These are phyloP conservation scores for Agrypnia vestita DNA, from an alignment of 1,140 invertebrate species.

Conservation along the genomic window DNA sequence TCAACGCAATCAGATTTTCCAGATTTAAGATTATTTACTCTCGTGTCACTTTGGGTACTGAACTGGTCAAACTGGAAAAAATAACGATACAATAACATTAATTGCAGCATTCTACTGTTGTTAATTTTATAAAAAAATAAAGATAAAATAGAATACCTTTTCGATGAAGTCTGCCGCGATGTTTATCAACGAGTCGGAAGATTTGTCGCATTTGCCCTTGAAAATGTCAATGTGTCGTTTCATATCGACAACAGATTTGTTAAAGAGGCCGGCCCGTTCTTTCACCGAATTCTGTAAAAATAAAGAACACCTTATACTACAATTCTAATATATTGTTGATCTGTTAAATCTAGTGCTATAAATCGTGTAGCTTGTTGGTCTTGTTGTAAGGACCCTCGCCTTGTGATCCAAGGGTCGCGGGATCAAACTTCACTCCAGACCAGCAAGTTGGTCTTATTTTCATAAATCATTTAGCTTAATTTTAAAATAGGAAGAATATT, in stretches of 20 bases:
- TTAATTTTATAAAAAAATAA: too few species aligned
- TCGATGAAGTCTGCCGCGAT: conserved; percentile 24
- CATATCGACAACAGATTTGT: conserved; percentile 39
- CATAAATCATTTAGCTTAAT: too few species aligned
- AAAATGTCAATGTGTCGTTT: conserved; percentile 36
- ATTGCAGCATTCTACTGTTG: too few species aligned
- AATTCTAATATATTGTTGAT: too few species aligned
- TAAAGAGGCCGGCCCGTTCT: conserved; percentile 46
- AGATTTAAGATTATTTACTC: conserved; percentile 5
- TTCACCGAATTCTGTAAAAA: conserved; percentile 56
- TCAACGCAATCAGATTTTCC: conserved; percentile 27
- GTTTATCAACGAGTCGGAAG: neutral
- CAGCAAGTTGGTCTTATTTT: too few species aligned
- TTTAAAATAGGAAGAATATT: too few species aligned
- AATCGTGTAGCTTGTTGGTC: too few species aligned
- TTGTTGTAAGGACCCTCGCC: too few species aligned
- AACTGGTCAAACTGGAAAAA: conserved; percentile 50
- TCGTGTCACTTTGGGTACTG: neutral
- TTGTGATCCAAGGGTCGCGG: too few species aligned
- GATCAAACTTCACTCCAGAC: too few species aligned
- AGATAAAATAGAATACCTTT: conserved; percentile 35
- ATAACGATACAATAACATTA: neutral
- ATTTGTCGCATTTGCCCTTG: conserved; percentile 44
- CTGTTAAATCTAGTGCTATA: too few species aligned
- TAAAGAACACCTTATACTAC: too few species aligned